These are phyloP conservation scores for Mimachlamys varia DNA, from an alignment of 2,888 invertebrate species.

Conservation along the genomic window DNA sequence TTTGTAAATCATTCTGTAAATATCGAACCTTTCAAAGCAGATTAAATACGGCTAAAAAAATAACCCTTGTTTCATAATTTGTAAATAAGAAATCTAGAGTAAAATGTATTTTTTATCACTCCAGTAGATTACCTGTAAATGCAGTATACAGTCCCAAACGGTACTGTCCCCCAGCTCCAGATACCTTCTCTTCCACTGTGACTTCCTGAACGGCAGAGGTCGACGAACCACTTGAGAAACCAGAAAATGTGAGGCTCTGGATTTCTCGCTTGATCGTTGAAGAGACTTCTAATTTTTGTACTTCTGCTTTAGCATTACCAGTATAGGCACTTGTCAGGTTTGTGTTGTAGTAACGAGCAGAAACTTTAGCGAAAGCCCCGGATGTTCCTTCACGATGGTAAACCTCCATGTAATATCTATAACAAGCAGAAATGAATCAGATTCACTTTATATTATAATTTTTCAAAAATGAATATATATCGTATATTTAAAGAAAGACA, in stretches of 20 bases:
- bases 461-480: too few species aligned
- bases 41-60: too few species aligned
- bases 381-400: slow-evolving; percentile 56
- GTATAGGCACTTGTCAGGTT: slow-evolving; percentile 61
- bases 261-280: slow-evolving; percentile 42
- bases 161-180: slow-evolving; percentile 42
- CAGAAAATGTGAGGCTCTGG: slow-evolving; percentile 44
- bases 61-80: too few species aligned
- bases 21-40: too few species aligned
- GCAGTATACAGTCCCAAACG: slow-evolving; percentile 45
- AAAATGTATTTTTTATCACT: too few species aligned
- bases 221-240: slow-evolving; percentile 36
- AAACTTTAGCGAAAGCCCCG: slow-evolving; percentile 56
- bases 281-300: slow-evolving; percentile 54
- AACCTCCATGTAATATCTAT: slow-evolving; percentile 64
- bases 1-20: too few species aligned
- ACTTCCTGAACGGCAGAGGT: slow-evolving; percentile 46
- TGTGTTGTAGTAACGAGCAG: slow-evolving; percentile 61
- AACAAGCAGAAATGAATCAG: background rate
- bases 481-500: too few species aligned
- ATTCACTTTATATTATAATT: background rate
- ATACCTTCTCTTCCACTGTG: slow-evolving; percentile 45
- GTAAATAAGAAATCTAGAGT: too few species aligned
- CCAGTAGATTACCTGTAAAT: slow-evolving; percentile 46
- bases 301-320: slow-evolving; percentile 58